Percentiles rank a stretch among this genome's conserved stretches.
Evolutionary conservation across 2,888 invertebrate genomes (phyloP).

Genomic region (Chaetogeoica ovagalla): DNA sequence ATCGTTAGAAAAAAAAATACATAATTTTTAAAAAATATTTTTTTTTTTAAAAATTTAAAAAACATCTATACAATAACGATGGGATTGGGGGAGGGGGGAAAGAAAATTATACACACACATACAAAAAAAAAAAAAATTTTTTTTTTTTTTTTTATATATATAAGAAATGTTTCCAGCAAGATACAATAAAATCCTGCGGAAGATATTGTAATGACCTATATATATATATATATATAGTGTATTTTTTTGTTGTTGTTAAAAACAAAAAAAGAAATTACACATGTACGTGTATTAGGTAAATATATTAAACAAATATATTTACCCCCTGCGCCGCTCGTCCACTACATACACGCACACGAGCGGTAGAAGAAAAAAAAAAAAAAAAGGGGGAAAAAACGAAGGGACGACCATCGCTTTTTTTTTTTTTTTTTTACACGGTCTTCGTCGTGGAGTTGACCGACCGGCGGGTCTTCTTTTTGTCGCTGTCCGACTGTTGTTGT

Average conservation of each 20-base stretch:
- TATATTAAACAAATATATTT: background rate
- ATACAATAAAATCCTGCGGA: slow-evolving; percentile 6
- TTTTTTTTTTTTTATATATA: background rate
- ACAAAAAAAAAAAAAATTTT: slow-evolving; percentile 48
- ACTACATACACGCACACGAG: too few species aligned
- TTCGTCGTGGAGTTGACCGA: background rate
- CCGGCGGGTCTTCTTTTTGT: slow-evolving; percentile 24
- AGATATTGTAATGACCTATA: background rate
- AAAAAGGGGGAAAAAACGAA: background rate
- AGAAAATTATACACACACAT: slow-evolving; percentile 28
- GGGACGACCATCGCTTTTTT: too few species aligned
- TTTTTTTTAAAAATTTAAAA: slow-evolving; percentile 44
- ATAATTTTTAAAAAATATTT: slow-evolving; percentile 37
- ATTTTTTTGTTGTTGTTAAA: too few species aligned
- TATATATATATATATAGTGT: background rate
- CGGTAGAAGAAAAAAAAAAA: too few species aligned
- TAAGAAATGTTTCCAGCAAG: background rate
- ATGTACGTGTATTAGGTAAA: background rate
- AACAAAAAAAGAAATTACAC: too few species aligned
- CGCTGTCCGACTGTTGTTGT: too few species aligned
- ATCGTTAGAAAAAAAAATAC: slow-evolving; percentile 46
- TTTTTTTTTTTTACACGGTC: slow-evolving; percentile 9
- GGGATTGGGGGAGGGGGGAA: slow-evolving; percentile 19
- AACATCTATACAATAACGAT: slow-evolving; percentile 52
- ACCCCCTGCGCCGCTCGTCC: too few species aligned